Percentiles rank a stretch among this genome's conserved stretches.
Evolutionary conservation across 2,888 invertebrate species (phyloP).

Genomic region (Sphaerophoria taeniata): DNA sequence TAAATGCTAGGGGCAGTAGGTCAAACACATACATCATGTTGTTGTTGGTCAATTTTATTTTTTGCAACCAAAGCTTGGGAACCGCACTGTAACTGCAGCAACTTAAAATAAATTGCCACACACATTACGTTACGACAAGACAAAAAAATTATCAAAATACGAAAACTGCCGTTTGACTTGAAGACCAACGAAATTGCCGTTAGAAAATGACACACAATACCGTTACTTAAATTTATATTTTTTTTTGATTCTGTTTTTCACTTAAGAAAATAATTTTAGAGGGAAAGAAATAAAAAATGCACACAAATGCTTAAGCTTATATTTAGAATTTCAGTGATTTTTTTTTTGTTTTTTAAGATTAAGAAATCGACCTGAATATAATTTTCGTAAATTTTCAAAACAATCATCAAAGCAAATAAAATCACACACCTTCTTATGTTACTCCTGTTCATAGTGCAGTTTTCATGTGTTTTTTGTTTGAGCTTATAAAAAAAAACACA

Average conservation of each 20-base stretch:
- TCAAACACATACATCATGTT: too few relatives aligned
- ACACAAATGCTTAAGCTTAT: neutral
- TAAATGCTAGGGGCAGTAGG: too few relatives aligned
- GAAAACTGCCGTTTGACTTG: neutral
- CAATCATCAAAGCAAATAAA: conserved; percentile 1
- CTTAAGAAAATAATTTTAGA: too few relatives aligned
- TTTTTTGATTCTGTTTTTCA: neutral
- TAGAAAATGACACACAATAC: too few relatives aligned
- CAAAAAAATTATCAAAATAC: neutral
- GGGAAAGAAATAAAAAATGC: too few relatives aligned
- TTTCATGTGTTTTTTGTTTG: conserved; percentile 10
- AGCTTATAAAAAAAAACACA: neutral
- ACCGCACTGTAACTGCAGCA: neutral
- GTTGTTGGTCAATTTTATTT: too few relatives aligned
- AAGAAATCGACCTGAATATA: conserved; percentile 62
- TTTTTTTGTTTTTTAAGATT: conserved; percentile 14
- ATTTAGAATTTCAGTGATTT: conserved; percentile 20
- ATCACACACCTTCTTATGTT: conserved; percentile 68
- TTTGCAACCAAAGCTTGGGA: neutral
- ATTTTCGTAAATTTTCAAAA: conserved; percentile 27
- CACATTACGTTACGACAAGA: neutral
- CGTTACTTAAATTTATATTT: too few relatives aligned
- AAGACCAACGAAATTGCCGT: neutral
- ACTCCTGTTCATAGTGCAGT: conserved; percentile 62
- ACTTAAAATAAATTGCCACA: neutral